Percentiles rank a stretch among this genome's conserved stretches.
phyloP scores from a whole-genome alignment of 30 jellyfish, hydroid and myxozoan genomes.

The Nemopilema nomurai region DNA sequence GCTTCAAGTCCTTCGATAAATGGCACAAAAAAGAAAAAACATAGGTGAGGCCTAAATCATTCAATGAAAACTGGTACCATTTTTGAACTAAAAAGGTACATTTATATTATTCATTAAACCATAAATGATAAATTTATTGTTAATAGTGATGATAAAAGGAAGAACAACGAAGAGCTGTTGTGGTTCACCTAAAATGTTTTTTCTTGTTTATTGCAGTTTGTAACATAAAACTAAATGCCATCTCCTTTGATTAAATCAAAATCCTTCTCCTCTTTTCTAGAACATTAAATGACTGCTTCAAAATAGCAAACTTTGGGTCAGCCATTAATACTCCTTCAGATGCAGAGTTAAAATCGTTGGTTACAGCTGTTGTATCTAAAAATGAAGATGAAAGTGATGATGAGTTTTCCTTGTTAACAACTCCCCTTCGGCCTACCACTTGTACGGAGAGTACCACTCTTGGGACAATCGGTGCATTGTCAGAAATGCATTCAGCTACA shows the following conservation, averaged over 20 bases:
- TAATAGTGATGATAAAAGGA: too few species aligned
- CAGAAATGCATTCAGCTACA: not conserved
- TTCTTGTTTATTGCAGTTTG: too few species aligned
- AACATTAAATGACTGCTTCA: not conserved
- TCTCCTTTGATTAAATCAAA: not conserved
- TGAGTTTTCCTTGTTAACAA: slow-evolving; percentile 33
- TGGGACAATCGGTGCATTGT: not conserved
- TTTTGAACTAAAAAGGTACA: not conserved
- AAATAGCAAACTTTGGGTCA: not conserved
- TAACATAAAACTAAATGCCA: not conserved
- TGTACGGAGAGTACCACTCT: not conserved
- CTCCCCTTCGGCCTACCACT: slow-evolving; percentile 22
- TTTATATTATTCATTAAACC: too few species aligned
- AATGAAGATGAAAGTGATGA: slow-evolving; percentile 35
- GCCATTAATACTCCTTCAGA: slow-evolving; percentile 30
- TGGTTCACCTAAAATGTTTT: too few species aligned
- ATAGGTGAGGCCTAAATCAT: not conserved
- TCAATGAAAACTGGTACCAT: not conserved
- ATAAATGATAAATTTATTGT: too few species aligned
- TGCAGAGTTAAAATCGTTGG: slow-evolving; percentile 29
- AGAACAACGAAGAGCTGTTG: too few species aligned
- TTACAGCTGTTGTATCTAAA: not conserved
- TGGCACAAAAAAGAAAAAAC: not conserved
- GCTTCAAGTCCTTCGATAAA: not conserved
- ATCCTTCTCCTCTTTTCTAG: not conserved